Evolutionary conservation across 2,888 invertebrate species (phyloP).

Genomic region (Diploptera punctata): DNA sequence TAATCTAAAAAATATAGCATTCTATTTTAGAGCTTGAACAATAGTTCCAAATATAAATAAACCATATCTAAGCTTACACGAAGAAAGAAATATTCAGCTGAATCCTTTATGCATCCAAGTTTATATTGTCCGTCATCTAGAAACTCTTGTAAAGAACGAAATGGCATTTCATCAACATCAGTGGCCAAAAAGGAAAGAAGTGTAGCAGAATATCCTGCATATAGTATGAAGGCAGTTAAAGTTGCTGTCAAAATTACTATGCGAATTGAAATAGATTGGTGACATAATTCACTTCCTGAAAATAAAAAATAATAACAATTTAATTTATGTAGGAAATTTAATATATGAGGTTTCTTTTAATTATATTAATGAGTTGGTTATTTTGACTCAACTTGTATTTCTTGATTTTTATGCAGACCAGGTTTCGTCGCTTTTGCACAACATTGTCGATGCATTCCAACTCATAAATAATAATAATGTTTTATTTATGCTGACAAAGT

Average conservation of each 20-base stretch:
- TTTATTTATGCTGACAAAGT: too few relatives aligned
- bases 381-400: too few relatives aligned
- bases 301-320: not conserved
- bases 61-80: not conserved
- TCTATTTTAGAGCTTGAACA: not conserved
- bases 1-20: not conserved
- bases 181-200: not conserved
- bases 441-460: too few relatives aligned
- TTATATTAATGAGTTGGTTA: too few relatives aligned
- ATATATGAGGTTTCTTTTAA: too few relatives aligned
- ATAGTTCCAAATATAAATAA: not conserved
- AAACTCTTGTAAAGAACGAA: not conserved
- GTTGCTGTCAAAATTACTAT: not conserved
- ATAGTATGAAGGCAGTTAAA: not conserved
- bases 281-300: not conserved
- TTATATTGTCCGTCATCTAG: not conserved
- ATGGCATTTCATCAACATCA: not conserved
- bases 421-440: too few relatives aligned
- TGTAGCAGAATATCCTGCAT: not conserved
- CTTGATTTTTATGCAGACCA: too few relatives aligned
- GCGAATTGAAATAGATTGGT: not conserved
- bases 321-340: too few relatives aligned
- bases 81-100: not conserved
- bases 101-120: not conserved
- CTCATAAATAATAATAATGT: too few relatives aligned